Evolutionary conservation across 2,113 vertebrate genomes (phyloP).

Genomic region (Psephotus haematonotus): DNA sequence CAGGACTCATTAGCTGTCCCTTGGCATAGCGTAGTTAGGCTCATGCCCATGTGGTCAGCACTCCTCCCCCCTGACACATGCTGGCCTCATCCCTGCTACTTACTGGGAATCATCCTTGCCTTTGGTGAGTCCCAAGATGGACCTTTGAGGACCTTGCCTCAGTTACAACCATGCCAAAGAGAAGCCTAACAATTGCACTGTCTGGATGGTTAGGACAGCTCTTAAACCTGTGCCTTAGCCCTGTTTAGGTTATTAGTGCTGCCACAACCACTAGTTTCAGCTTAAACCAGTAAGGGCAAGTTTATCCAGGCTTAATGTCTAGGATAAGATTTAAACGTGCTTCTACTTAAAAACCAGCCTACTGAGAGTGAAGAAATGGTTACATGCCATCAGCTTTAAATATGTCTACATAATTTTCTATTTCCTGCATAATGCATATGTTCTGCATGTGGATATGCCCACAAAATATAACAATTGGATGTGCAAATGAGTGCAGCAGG

Average conservation of each 20-base stretch:
- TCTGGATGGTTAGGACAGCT: background rate
- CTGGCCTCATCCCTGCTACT: background rate
- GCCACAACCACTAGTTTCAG: background rate
- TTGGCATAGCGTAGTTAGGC: background rate
- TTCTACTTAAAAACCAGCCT: background rate
- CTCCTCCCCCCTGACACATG: rapidly evolving
- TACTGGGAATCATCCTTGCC: background rate
- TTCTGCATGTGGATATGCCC: background rate
- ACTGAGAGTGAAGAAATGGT: background rate
- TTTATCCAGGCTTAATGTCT: background rate
- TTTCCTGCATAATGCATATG: background rate
- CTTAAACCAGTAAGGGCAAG: background rate
- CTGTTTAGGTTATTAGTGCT: background rate
- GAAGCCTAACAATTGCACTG: rapidly evolving
- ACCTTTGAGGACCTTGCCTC: background rate
- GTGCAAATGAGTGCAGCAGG: background rate
- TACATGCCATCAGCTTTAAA: background rate
- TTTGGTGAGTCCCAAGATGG: background rate
- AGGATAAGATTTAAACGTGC: background rate
- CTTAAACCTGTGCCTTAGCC: background rate
- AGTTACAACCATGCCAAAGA: rapidly evolving
- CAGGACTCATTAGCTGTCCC: background rate
- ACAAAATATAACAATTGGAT: background rate
- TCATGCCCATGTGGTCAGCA: background rate
- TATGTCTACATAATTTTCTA: background rate